Base-by-base conservation (phyloP, 2,888 invertebrate species). In the Pyrrhia umbra region DNA sequence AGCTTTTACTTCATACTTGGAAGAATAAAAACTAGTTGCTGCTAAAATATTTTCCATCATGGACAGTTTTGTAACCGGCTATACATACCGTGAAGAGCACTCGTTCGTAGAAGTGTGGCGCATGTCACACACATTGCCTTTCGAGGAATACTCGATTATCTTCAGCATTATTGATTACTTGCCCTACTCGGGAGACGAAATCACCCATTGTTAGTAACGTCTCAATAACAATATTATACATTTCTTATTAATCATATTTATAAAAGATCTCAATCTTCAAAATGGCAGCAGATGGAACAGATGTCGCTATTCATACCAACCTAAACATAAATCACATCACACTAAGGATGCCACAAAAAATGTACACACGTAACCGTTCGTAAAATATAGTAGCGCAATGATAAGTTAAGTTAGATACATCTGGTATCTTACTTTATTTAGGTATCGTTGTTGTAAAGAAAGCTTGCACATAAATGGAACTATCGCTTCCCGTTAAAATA, bases 41-140 rank as follows among this genome's bases (percentile, higher is more conserved):
- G 34, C 34, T n/a, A 34, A 27, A 34, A 34, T 34, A 34, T 34
- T 34, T 34, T 34, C n/a, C 34, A 34, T 34, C 34, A 40, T 16
- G 8, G 63, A 68, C 60, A 57, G 20, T 66, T 80, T 37, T 77
- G 77, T 68, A 30, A 58, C n/a, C 71, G 77, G 62, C 68, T 84
- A 85, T 89, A 85, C 87, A 50, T 64, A 71, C 75, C 69, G 84
- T 80, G 81, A 82, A 85, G 86, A 83, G 84, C 82, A 76, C 73
- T 81, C 71, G 50, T 91, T 90, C 90, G 85, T 72, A 85, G 90
- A 90, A 90, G 80, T 77, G 75, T 81, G 85, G 88, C 86, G 88
- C 90, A 90, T 88, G 91, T 91, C 82, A 90, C 91, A 90, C 88
- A 89, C 89, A 85, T 85, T 66, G 87, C 69, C 71, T 79, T 92